These are phyloP conservation scores for Norana najaformis DNA, from an alignment of 2,888 invertebrate genomes.

Conservation along the genomic window DNA sequence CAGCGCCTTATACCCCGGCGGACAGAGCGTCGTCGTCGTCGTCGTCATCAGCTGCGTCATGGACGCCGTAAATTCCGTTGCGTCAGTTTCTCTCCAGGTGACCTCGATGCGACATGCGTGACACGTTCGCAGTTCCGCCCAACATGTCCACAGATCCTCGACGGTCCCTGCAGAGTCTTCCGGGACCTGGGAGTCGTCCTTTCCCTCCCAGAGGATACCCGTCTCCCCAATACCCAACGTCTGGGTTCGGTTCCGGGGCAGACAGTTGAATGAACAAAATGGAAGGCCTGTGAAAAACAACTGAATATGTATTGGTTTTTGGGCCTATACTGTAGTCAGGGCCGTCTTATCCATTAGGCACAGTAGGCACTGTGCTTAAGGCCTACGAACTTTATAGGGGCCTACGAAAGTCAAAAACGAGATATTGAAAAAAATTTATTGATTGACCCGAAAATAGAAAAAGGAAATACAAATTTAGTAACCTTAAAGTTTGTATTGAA, in stretches of 20 bases:
- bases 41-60: not conserved
- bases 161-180: not conserved
- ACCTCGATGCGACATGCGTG: conserved; percentile 19
- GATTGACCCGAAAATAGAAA: too few species aligned
- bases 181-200: not conserved
- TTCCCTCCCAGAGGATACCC: conserved; percentile 1
- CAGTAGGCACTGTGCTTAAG: too few species aligned
- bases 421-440: too few species aligned
- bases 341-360: too few species aligned
- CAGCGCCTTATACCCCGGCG: not conserved
- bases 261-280: not conserved
- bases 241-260: not conserved
- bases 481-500: too few species aligned
- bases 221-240: not conserved
- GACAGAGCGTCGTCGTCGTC: not conserved
- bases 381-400: too few species aligned
- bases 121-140: conserved; percentile 6
- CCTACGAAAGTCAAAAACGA: too few species aligned
- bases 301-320: not conserved
- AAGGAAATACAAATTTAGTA: too few species aligned
- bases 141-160: not conserved
- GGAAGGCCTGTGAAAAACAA: not conserved
- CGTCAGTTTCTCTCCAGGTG: not conserved
- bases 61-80: not conserved
- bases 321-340: too few species aligned